phyloP scores from a whole-genome alignment of 2,797 vertebrate genomes.

The Falco rusticolus region DNA sequence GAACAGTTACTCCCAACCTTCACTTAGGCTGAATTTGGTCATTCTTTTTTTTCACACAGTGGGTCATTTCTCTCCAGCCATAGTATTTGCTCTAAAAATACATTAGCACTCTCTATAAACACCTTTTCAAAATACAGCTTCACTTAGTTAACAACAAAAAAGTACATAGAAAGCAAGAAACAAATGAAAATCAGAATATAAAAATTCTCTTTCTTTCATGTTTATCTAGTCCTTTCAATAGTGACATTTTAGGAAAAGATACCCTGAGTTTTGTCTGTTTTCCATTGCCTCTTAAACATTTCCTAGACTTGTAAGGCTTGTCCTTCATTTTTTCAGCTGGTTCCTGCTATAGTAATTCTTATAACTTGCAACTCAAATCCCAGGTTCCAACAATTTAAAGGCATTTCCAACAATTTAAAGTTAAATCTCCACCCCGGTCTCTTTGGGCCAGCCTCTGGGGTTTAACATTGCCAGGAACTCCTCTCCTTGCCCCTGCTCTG shows the following conservation, averaged over 20 bases:
- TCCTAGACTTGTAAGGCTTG: not conserved
- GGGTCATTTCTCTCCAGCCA: not conserved
- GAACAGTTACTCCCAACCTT: not conserved
- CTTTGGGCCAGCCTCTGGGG: too few species aligned
- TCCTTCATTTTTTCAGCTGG: too few species aligned
- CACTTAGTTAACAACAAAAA: not conserved
- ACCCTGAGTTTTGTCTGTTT: not conserved
- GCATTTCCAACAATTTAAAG: too few species aligned
- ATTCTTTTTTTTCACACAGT: not conserved
- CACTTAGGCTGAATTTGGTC: not conserved
- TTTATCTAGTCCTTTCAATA: not conserved
- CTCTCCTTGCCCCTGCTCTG: too few species aligned
- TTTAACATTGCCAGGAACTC: too few species aligned
- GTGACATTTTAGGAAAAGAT: not conserved
- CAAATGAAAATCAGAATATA: not conserved
- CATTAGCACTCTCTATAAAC: not conserved
- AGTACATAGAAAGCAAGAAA: not conserved
- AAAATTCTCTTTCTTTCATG: not conserved
- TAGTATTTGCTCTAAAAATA: not conserved
- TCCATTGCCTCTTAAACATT: not conserved
- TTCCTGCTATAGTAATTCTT: too few species aligned
- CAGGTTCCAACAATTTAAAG: too few species aligned
- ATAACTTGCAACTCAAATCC: too few species aligned
- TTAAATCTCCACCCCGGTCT: too few species aligned
- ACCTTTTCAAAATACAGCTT: not conserved